These are phyloP conservation scores for Calyptomena viridis DNA, from an alignment of 2,113 vertebrate genomes.

Conservation along the genomic window DNA sequence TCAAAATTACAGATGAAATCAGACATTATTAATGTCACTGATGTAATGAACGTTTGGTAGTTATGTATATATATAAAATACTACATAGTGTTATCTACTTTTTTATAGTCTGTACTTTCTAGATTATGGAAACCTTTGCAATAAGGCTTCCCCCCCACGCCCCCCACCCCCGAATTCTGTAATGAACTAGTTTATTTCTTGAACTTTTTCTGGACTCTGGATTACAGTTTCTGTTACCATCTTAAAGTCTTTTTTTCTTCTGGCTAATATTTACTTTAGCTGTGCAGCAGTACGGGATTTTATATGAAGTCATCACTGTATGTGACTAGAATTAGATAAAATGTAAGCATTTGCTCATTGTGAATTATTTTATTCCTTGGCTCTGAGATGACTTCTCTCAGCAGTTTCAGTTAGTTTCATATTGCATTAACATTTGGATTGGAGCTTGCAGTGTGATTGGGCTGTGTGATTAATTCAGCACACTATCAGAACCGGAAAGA, in stretches of 20 bases:
- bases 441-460: background rate
- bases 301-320: background rate
- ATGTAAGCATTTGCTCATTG: too few relatives aligned
- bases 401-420: background rate
- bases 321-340: background rate
- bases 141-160: background rate
- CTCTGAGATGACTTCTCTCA: background rate
- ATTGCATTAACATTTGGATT: background rate
- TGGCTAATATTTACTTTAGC: background rate
- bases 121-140: background rate
- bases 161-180: background rate
- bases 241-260: background rate
- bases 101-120: background rate
- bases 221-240: background rate
- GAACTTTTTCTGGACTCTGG: background rate
- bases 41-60: background rate
- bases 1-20: background rate
- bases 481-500: background rate
- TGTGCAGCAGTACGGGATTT: background rate
- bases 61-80: background rate
- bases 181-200: background rate
- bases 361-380: background rate
- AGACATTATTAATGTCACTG: background rate
- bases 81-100: accelerated
- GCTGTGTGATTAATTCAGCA: background rate